Base-by-base conservation (phyloP, 2,113 vertebrate genomes). In the Heliornis fulica region DNA sequence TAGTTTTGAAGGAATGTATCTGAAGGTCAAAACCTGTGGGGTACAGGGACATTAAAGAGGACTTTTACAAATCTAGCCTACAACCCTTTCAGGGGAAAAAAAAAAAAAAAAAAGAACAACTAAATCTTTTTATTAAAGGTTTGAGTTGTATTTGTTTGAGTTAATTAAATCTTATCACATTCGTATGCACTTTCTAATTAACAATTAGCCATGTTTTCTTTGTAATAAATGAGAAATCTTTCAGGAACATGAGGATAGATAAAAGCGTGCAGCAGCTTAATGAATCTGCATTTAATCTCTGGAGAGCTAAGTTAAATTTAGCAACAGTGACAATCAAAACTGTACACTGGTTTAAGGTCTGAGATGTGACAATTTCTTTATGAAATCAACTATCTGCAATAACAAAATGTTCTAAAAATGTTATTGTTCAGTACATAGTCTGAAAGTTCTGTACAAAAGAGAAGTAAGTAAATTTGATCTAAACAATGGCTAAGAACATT, bases 111-210 rank as follows among this genome's bases (percentile, higher is more conserved):
- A 34, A 74, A 50, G 46, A 61, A 29, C 64, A 94, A 57, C 15
- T 80, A 91, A 89, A 90, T 79, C 66, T 80, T 82, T 89, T 93
- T 92, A 94, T 92, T 93, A 89, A 91, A 95, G 43, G 19, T 91
- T 94, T 92, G 76, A 80, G 57, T 92, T 95, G 63, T 82, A 93
- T 97, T 97, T 97, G 76, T 87, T 93, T 82, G 90, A 66, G 77
- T 96, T 97, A 97, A 97, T 97, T 97, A 97, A 96, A 97, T 94
- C 90, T 94, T 91, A 96, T 85, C 94, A 96, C 90, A 94, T 95
- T 95, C 22, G 8, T 77, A 56, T 91, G 85, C 94, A 75, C 57
- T 93, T 94, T 94, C 64, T 96, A 97, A 97, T 97, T 97, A 96
- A 93, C 90, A 95, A 97, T 96, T 97, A 95, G 78, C 45, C 23